Conservation (phyloP, 2,113 vertebrate species). For the Delphinapterus leucas region DNA sequence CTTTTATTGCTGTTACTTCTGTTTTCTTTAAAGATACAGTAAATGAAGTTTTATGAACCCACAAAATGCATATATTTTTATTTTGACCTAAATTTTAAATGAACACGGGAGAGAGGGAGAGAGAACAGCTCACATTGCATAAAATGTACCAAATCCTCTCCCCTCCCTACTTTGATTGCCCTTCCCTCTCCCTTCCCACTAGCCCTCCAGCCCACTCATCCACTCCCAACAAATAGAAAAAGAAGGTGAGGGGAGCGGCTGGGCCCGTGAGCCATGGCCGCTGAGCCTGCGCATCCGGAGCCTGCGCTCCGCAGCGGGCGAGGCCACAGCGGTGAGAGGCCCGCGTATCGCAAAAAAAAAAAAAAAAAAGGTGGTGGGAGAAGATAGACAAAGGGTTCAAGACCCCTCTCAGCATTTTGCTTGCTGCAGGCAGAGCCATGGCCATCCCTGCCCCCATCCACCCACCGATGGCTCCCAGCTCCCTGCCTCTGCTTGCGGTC, state of each 20-base stretch:
- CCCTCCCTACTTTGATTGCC: neutral
- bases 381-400: neutral
- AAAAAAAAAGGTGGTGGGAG: rapidly evolving
- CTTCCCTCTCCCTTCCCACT: neutral
- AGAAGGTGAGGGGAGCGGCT: no score
- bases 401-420: neutral
- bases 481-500: neutral
- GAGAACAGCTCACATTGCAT: neutral
- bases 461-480: neutral
- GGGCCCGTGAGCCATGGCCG: no score
- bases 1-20: neutral
- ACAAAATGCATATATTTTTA: neutral
- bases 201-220: neutral
- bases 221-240: neutral
- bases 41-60: neutral
- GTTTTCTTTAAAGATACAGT: neutral
- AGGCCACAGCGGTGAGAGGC: no score
- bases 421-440: neutral
- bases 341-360: no score
- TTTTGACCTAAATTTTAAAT: neutral
- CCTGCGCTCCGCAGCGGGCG: no score
- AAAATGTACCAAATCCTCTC: neutral
- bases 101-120: neutral
- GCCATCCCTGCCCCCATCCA: neutral
- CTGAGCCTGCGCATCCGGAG: no score